Conservation (phyloP, 2,113 vertebrate genomes). For the Callipepla squamata region DNA sequence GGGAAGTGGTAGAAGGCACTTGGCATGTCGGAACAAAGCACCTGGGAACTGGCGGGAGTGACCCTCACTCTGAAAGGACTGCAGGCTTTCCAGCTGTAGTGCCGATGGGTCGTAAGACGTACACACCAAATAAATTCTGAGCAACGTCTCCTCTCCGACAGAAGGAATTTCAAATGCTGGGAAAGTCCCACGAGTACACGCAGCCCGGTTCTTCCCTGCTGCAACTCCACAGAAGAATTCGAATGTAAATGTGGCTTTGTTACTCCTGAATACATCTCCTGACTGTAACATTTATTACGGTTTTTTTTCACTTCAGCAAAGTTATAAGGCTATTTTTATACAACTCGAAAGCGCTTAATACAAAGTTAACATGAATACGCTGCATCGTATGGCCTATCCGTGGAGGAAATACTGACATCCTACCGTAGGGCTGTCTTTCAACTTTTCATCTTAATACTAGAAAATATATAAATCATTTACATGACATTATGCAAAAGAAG, state of each 20-base stretch:
- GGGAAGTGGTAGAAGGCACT: slow-evolving; percentile 54
- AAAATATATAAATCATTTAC: slow-evolving; percentile 91
- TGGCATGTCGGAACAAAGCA: slow-evolving; percentile 44
- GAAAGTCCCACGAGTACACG: slow-evolving; percentile 1
- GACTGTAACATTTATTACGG: slow-evolving; percentile 33
- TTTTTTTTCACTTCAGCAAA: slow-evolving; percentile 68
- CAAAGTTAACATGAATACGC: slow-evolving; percentile 82
- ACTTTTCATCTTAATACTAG: slow-evolving; percentile 82
- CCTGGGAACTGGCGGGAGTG: not conserved
- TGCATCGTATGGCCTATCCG: slow-evolving; percentile 70
- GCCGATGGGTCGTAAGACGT: not conserved
- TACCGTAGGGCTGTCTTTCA: slow-evolving; percentile 82
- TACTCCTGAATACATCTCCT: slow-evolving; percentile 55
- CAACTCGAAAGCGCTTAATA: slow-evolving; percentile 85
- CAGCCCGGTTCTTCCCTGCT: not conserved
- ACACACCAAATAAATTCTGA: not conserved
- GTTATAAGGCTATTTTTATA: slow-evolving; percentile 81
- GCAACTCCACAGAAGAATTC: not conserved
- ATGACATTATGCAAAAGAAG: slow-evolving; percentile 88
- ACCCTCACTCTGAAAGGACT: not conserved
- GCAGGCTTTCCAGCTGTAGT: slow-evolving; percentile 8
- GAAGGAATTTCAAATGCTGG: slow-evolving; percentile 28
- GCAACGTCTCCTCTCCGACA: slow-evolving; percentile 5
- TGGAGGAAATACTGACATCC: slow-evolving; percentile 82
- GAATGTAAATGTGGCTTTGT: slow-evolving; percentile 69